Evolutionary conservation across 2,113 vertebrate genomes (phyloP).

Genomic region (Sylvicapra grimmia): DNA sequence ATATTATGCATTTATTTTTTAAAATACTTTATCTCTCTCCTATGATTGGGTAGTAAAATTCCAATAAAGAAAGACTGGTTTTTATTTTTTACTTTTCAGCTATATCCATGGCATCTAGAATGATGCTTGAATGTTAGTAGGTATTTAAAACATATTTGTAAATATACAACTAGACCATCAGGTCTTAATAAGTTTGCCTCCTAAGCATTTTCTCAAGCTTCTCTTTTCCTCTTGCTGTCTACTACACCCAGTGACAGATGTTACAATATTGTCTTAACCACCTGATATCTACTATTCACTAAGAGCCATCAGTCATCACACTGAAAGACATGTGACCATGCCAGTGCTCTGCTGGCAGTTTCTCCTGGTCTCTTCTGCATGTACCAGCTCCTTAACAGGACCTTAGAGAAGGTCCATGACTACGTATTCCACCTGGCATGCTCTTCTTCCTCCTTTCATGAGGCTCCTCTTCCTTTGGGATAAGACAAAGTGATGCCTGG

Average conservation of each 20-base stretch:
- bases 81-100: neutral
- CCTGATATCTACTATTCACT: neutral
- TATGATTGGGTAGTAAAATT: neutral
- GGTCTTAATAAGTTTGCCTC: neutral
- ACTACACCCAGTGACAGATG: neutral
- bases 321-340: neutral
- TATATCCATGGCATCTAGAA: neutral
- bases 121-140: neutral
- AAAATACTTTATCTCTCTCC: neutral
- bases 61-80: neutral
- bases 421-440: neutral
- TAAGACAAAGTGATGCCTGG: neutral
- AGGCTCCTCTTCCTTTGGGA: neutral
- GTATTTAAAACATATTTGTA: neutral
- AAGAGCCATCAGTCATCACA: too few species aligned
- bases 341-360: neutral
- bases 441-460: neutral
- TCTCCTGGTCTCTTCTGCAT: neutral
- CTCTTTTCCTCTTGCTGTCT: neutral
- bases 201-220: neutral
- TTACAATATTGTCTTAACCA: neutral
- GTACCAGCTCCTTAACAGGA: neutral
- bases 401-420: accelerated
- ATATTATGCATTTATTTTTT: neutral
- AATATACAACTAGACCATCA: neutral